phyloP scores from a whole-genome alignment of 2,888 invertebrate genomes.

The Sialis lutaria region DNA sequence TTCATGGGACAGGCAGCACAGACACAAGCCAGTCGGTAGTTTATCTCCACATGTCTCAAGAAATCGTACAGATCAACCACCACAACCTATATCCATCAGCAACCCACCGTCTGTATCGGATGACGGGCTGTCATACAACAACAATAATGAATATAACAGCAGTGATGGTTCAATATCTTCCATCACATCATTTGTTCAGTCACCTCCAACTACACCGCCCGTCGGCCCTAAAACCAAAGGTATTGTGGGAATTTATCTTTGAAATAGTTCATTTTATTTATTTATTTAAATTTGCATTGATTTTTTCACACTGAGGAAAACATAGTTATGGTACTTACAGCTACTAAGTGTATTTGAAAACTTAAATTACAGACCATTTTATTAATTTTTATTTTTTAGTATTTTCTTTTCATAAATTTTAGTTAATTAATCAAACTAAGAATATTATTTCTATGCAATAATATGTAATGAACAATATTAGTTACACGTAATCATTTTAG shows the following conservation, averaged over 20 bases:
- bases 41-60: slow-evolving; percentile 30
- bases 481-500: slow-evolving; percentile 5
- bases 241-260: slow-evolving; percentile 9
- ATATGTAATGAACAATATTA: slow-evolving; percentile 1
- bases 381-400: slow-evolving; percentile 1
- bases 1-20: slow-evolving; percentile 68
- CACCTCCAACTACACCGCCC: slow-evolving; percentile 31
- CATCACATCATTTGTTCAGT: slow-evolving; percentile 31
- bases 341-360: background rate
- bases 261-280: background rate
- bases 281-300: too few relatives aligned
- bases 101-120: background rate
- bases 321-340: background rate
- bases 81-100: background rate
- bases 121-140: slow-evolving; percentile 10
- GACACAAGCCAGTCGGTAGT: slow-evolving; percentile 21
- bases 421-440: slow-evolving; percentile 4
- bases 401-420: background rate
- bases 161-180: slow-evolving; percentile 22
- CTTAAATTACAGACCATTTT: background rate
- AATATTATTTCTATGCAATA: background rate
- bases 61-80: slow-evolving; percentile 2
- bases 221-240: slow-evolving; percentile 22
- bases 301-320: too few relatives aligned
- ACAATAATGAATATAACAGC: slow-evolving; percentile 9